Conservation (phyloP, 2,888 invertebrate species). For the Sinodicranocentrus sp. region DNA sequence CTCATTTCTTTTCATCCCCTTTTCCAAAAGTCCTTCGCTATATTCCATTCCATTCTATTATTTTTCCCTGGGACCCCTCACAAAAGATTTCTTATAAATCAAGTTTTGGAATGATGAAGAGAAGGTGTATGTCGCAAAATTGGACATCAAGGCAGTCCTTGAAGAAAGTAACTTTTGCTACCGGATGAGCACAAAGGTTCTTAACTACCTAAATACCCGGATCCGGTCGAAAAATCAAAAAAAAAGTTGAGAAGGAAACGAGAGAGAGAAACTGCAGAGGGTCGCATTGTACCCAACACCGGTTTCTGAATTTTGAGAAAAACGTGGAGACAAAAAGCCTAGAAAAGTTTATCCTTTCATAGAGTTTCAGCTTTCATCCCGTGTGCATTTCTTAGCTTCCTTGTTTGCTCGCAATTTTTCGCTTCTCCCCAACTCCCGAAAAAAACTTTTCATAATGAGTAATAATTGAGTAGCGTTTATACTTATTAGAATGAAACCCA, state of each 20-base stretch:
- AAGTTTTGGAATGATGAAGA: not conserved
- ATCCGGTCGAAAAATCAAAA: too few relatives aligned
- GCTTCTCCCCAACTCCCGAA: too few relatives aligned
- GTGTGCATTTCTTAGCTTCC: not conserved
- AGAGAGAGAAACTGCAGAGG: too few relatives aligned
- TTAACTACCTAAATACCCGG: not conserved
- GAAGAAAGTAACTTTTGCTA: not conserved
- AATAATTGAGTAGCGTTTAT: slow-evolving; percentile 2
- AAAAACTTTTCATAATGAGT: not conserved
- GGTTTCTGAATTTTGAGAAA: not conserved
- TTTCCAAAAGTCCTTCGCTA: too few relatives aligned
- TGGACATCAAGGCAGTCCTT: not conserved
- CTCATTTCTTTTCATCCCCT: too few relatives aligned
- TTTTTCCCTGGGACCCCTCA: too few relatives aligned
- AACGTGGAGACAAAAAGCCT: not conserved
- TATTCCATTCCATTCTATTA: too few relatives aligned
- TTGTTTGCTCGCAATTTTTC: not conserved
- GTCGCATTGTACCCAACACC: too few relatives aligned
- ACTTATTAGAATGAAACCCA: too few relatives aligned
- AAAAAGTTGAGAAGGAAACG: too few relatives aligned
- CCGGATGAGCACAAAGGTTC: slow-evolving; percentile 1
- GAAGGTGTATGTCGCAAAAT: not conserved
- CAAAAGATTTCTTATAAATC: not conserved
- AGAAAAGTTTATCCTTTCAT: slow-evolving; percentile 5
- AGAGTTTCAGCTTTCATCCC: not conserved